Percentiles rank a stretch among this genome's conserved stretches.
phyloP scores from a whole-genome alignment of 1,140 invertebrate genomes.

The Bombus superbus region DNA sequence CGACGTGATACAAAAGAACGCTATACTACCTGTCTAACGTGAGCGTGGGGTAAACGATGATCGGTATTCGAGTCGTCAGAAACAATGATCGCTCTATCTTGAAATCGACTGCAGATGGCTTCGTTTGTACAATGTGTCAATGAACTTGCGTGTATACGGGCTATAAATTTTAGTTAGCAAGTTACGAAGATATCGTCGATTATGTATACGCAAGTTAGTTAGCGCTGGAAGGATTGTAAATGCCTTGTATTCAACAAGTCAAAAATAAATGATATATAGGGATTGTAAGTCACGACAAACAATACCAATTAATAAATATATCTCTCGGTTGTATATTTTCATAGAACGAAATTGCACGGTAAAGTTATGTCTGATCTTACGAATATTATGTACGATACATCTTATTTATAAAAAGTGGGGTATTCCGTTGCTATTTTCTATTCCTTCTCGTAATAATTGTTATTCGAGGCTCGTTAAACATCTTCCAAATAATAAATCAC shows the following conservation, averaged over 20 bases:
- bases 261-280: neutral
- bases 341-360: neutral
- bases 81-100: conserved; percentile 21
- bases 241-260: neutral
- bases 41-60: neutral
- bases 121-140: neutral
- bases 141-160: neutral
- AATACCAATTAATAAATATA: neutral
- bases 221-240: neutral
- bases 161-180: neutral
- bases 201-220: neutral
- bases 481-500: neutral
- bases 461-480: neutral
- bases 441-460: neutral
- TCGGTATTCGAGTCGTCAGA: conserved; percentile 17
- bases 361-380: too few relatives aligned
- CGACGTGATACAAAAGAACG: conserved; percentile 22
- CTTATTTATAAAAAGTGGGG: neutral
- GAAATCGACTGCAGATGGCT: neutral
- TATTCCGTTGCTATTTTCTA: neutral
- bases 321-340: neutral
- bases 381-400: neutral
- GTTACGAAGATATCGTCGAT: neutral
- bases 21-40: conserved; percentile 20
- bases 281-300: neutral